phyloP scores from a whole-genome alignment of 2,113 vertebrate genomes.

The Laterallus jamaicensis region DNA sequence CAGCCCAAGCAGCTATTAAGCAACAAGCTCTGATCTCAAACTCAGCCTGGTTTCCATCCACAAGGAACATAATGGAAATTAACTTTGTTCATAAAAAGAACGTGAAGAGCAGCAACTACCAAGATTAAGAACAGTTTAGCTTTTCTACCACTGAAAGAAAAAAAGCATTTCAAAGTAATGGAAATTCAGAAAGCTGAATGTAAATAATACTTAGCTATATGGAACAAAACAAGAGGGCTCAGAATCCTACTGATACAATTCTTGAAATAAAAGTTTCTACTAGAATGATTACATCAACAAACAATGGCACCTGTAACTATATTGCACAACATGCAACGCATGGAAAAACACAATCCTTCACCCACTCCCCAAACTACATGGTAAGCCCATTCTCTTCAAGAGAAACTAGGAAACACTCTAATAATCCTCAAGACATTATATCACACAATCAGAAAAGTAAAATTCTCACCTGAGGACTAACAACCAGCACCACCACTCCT shows the following conservation, averaged over 20 bases:
- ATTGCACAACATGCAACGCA: neutral
- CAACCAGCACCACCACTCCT: no score
- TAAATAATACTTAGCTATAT: neutral
- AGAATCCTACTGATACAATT: neutral
- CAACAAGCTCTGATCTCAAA: neutral
- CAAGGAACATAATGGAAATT: neutral
- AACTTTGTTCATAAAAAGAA: neutral
- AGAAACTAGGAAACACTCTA: neutral
- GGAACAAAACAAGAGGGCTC: neutral
- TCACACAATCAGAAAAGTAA: neutral
- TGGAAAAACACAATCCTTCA: neutral
- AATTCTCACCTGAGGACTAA: neutral
- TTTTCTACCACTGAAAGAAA: neutral
- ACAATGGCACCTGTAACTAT: neutral
- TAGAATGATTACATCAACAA: neutral
- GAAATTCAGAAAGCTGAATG: neutral
- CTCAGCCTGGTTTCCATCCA: neutral
- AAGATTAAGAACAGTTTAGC: neutral
- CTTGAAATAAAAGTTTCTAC: neutral
- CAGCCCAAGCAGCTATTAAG: neutral
- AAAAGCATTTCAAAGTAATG: neutral
- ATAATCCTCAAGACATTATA: neutral
- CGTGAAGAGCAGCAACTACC: neutral
- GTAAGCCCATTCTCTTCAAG: neutral
- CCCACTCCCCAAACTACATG: neutral